These are phyloP conservation scores for Cacoxenus indagator DNA, from an alignment of 2,888 invertebrate species.

Conservation along the genomic window DNA sequence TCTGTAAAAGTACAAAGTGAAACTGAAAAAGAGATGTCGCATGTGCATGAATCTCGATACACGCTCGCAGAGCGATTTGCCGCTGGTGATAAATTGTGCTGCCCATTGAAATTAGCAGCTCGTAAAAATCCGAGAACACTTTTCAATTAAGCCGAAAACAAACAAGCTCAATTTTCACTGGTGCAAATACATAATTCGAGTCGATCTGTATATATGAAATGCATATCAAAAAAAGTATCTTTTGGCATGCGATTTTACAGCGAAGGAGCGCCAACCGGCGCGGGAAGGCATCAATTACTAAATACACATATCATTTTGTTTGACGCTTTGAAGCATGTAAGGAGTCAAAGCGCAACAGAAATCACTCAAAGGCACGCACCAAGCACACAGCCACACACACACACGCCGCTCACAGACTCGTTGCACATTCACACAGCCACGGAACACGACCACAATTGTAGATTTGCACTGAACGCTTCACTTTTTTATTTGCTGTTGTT, in stretches of 20 bases:
- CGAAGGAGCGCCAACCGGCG: not conserved
- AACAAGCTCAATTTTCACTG: not conserved
- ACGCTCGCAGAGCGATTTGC: constrained; percentile 29
- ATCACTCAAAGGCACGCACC: constrained; percentile 54
- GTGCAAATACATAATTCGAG: constrained; percentile 19
- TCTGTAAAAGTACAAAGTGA: not conserved
- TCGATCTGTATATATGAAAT: constrained; percentile 11
- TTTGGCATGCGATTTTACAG: constrained; percentile 14
- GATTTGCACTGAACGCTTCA: constrained; percentile 45
- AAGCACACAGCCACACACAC: not conserved
- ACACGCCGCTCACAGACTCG: constrained; percentile 19
- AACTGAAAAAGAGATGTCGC: constrained; percentile 28
- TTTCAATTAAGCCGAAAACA: constrained; percentile 41
- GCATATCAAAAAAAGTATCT: not conserved
- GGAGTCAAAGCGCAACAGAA: constrained; percentile 56
- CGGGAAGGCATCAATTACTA: not conserved
- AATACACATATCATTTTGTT: not conserved
- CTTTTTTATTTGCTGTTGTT: no score
- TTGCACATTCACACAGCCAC: constrained; percentile 23
- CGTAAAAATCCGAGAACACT: constrained; percentile 48
- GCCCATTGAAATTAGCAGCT: constrained; percentile 58
- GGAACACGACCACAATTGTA: constrained; percentile 43
- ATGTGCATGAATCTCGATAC: constrained; percentile 52
- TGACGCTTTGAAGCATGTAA: constrained; percentile 52
- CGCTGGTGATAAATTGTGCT: constrained; percentile 42